Percentiles rank a stretch among this genome's conserved stretches.
Conservation (phyloP, 2,797 vertebrate species). For the Thaleichthys pacificus region DNA sequence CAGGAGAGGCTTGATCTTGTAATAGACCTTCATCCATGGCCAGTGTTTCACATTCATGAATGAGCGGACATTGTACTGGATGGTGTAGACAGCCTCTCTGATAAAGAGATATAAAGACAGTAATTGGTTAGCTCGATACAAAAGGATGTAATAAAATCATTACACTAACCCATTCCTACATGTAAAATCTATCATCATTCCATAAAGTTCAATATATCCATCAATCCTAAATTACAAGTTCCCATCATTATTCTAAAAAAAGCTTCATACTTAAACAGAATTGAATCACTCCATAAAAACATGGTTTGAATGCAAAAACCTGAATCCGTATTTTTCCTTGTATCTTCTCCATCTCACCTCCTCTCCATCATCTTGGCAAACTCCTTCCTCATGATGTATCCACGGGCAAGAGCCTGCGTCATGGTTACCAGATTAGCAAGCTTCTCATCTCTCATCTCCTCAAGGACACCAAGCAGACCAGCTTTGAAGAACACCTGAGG, state of each 20-base stretch:
- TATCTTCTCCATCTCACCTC: constrained; percentile 47
- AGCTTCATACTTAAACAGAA: no score
- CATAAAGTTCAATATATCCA: no score
- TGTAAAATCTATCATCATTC: no score
- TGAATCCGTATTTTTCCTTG: no score
- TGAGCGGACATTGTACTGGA: constrained; percentile 83
- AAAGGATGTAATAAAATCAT: neutral
- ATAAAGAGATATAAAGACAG: neutral
- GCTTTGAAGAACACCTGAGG: constrained; percentile 75
- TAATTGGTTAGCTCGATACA: neutral
- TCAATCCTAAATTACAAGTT: no score
- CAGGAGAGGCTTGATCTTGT: constrained; percentile 88
- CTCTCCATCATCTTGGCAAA: constrained; percentile 70
- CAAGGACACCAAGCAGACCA: constrained; percentile 69
- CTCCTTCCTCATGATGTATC: constrained; percentile 69
- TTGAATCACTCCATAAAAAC: no score
- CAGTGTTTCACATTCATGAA: constrained; percentile 92
- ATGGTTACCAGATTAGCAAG: constrained; percentile 63
- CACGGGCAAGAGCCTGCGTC: constrained; percentile 67
- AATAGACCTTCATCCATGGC: constrained; percentile 90
- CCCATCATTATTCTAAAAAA: no score
- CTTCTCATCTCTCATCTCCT: constrained; percentile 76
- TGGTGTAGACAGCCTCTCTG: constrained; percentile 59
- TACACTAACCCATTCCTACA: no score
- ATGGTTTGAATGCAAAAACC: no score